A percentile compares a stretch with the other conserved stretches of the same genome.
phyloP scores from a whole-genome alignment of 2,888 invertebrate genomes.

The Seira musarum region DNA sequence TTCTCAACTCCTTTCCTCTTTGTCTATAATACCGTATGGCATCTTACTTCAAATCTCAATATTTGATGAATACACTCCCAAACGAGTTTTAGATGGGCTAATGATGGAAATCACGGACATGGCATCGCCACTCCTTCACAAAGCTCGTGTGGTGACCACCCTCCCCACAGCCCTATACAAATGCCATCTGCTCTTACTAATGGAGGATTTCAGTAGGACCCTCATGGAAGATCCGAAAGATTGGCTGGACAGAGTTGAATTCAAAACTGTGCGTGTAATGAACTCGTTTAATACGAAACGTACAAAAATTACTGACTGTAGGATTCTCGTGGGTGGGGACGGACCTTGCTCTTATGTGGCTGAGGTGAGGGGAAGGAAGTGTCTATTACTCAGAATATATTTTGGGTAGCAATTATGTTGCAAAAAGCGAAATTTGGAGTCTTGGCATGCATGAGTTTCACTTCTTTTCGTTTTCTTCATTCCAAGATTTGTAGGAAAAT shows the following conservation, averaged over 20 bases:
- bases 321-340: slow-evolving; percentile 65
- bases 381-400: background rate
- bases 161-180: slow-evolving; percentile 58
- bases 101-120: slow-evolving; percentile 66
- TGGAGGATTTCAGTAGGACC: slow-evolving; percentile 62
- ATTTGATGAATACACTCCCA: slow-evolving; percentile 58
- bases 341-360: slow-evolving; percentile 65
- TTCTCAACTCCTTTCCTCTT: slow-evolving; percentile 63
- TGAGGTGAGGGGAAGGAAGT: slow-evolving; percentile 49
- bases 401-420: no score
- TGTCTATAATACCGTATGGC: slow-evolving; percentile 60
- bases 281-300: slow-evolving; percentile 42
- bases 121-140: slow-evolving; percentile 61
- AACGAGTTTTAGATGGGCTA: slow-evolving; percentile 60
- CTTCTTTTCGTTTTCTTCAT: background rate
- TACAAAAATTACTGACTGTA: slow-evolving; percentile 51
- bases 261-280: slow-evolving; percentile 46
- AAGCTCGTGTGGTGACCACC: slow-evolving; percentile 47
- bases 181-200: slow-evolving; percentile 60
- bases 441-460: background rate
- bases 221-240: slow-evolving; percentile 53
- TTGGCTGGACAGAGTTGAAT: slow-evolving; percentile 64
- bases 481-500: slow-evolving; percentile 61
- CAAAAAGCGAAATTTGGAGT: background rate
- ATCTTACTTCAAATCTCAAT: slow-evolving; percentile 60